These are phyloP conservation scores for Sciaenops ocellatus DNA, from an alignment of 2,797 vertebrate species.

Conservation along the genomic window DNA sequence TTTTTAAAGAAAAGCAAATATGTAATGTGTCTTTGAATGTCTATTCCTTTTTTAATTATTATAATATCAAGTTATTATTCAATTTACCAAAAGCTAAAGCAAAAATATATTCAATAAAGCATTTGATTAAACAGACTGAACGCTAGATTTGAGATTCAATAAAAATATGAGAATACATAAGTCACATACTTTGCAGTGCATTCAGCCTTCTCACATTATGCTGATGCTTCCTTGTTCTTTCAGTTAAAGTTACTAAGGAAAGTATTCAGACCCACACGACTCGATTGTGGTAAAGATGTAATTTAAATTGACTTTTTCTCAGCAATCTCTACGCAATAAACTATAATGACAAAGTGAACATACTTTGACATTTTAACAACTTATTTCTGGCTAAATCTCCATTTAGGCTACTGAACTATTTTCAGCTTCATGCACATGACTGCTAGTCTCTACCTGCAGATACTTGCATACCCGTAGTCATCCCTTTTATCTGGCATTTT, in stretches of 20 bases:
- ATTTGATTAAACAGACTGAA: neutral
- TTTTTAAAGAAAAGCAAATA: neutral
- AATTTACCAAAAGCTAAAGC: neutral
- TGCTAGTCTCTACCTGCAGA: neutral
- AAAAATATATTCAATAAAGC: neutral
- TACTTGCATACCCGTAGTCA: neutral
- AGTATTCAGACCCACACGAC: neutral
- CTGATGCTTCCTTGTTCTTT: neutral
- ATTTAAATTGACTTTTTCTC: neutral
- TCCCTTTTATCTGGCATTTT: neutral
- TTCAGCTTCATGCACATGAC: neutral
- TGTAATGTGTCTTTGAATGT: neutral
- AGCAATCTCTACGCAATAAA: neutral
- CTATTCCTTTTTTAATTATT: neutral
- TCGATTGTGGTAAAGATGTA: neutral
- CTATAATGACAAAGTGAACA: neutral
- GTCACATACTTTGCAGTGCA: neutral
- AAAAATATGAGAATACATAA: neutral
- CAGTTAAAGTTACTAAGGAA: neutral
- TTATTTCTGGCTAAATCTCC: too few species aligned
- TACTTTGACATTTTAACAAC: neutral
- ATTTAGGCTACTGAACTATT: neutral
- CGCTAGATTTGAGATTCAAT: neutral
- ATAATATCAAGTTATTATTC: neutral
- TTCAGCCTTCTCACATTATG: neutral